Base-by-base conservation (phyloP, 2,888 invertebrate species). In the Dryobotodes eremita region DNA sequence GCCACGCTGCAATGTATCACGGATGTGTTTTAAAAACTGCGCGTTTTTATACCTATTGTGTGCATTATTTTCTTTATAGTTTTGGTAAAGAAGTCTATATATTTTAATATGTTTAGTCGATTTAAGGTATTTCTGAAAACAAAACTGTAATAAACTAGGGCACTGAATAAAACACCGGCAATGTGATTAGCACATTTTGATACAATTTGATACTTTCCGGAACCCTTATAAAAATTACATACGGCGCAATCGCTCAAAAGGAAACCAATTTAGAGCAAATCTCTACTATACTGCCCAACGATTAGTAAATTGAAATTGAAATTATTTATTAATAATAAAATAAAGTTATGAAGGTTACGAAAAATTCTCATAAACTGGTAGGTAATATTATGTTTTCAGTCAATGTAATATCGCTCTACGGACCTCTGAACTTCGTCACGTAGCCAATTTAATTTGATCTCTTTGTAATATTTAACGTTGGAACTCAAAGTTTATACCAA, bases 271-370 rank as follows among this genome's bases (percentile, higher is more conserved):
- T 75, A 59, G 26, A 36, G 31, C 61, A 2, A 77, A 26, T 55
- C 23, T 74, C 36, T 71, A 78, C 65, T 83, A 79, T 78, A 76
- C 76, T 79, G 71, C 65, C 73, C 65, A 65, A 71, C 64, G 42
- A 79, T 76, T 72, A 72, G n/a, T n/a, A n/a, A n/a, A n/a, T n/a
- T n/a, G n/a, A n/a, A n/a, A n/a, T n/a, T n/a, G n/a, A n/a, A n/a
- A n/a, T n/a, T n/a, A n/a, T n/a, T n/a, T n/a, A n/a, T n/a, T n/a
- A n/a, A n/a, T n/a, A n/a, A n/a, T n/a, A n/a, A n/a, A n/a, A 83
- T 70, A 81, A 85, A 86, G 71, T 79, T 83, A 83, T 55, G 68
- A 68, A 75, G 73, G 70, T 71, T 71, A 77, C n/a, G 64, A 77
- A 64, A 61, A 82, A 74, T 48, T 79, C 68, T 15, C 20, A 57